Evolutionary conservation across 2,888 invertebrate genomes (phyloP), one percentile per base, ranked within the genome.

Genomic region (Phlogophora meticulosa): DNA sequence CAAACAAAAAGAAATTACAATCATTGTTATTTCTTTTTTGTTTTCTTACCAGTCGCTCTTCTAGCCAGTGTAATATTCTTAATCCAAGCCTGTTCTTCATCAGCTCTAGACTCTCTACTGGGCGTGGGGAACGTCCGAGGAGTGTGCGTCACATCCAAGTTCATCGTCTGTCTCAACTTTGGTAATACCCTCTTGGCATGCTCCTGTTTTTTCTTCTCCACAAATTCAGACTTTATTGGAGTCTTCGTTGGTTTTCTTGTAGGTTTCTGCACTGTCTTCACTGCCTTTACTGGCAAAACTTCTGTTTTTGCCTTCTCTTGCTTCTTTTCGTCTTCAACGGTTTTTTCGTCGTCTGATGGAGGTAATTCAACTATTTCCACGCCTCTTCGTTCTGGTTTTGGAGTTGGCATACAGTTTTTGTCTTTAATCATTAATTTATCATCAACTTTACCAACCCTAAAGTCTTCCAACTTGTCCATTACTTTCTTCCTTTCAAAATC

Each of bases 121-220:
- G 98, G 98, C 1, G 98, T 98, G 1, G 98, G 97, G 87, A 98
- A 98, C 24, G 96, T 96, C 62, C 98, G 95, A 11, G 97, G 96
- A 0, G 98, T 98, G 86, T 98, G 98, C 36, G 93, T 96, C 11
- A 98, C 96, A 76, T 96, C 94, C 58, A 98, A 95, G 43, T 94
- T 95, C 9, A 96, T 96, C 28, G 91, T 87, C 80, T 96, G 91
- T 80, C 98, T 96, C 13, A 97, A 94, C 66, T 93, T 92, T 4
- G 97, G 97, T 58, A 96, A 78, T 20, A 94, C 90, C 64, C 94
- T 92, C 43, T 90, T 91, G 1, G 91, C 87, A 20, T 85, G 82
- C 79, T 92, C 92, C 68, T 90, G 78, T 76, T 88, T 92, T 78
- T 93, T 94, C 83, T 87, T 91, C 11, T 91, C 90, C 28, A 93